Percentiles rank a stretch among this genome's conserved stretches.
phyloP scores from a whole-genome alignment of 1,140 invertebrate genomes.

The Pseudomyrmex dendroicus region DNA sequence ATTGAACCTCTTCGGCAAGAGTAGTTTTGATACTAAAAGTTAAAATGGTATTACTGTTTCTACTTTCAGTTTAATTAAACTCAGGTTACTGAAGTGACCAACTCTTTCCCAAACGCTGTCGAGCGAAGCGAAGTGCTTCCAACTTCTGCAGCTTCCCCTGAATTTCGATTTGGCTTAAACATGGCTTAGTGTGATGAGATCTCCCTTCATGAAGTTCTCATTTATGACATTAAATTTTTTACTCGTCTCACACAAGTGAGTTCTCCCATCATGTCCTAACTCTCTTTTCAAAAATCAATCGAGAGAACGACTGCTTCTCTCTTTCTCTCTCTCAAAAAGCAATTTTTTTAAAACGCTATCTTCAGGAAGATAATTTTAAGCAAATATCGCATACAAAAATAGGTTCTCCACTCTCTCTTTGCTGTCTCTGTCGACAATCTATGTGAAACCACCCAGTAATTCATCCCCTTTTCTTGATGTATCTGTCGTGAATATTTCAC shows the following conservation, averaged over 20 bases:
- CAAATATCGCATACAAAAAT: conserved; percentile 43
- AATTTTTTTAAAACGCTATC: conserved; percentile 26
- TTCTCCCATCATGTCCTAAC: neutral
- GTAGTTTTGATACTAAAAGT: conserved; percentile 7
- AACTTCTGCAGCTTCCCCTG: conserved; percentile 10
- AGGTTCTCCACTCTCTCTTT: conserved; percentile 16
- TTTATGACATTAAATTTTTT: conserved; percentile 35
- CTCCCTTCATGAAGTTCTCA: neutral
- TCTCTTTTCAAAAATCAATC: neutral
- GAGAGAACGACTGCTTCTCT: conserved; percentile 44
- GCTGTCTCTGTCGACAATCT: conserved; percentile 28
- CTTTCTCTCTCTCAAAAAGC: conserved; percentile 36
- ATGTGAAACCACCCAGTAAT: conserved; percentile 31
- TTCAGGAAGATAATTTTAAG: conserved; percentile 20
- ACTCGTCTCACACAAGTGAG: neutral
- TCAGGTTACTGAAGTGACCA: conserved; percentile 9
- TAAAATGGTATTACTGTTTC: conserved; percentile 34
- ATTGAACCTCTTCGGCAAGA: conserved; percentile 43
- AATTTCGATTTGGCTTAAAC: conserved; percentile 33
- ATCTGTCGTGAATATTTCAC: conserved; percentile 43
- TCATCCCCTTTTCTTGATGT: conserved; percentile 53
- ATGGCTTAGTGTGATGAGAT: conserved; percentile 13
- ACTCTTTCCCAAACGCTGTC: conserved; percentile 4
- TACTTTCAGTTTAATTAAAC: conserved; percentile 66
- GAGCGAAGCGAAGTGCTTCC: conserved; percentile 14